phyloP scores from a whole-genome alignment of 2,797 vertebrate genomes.

The Hylomyscus alleni region DNA sequence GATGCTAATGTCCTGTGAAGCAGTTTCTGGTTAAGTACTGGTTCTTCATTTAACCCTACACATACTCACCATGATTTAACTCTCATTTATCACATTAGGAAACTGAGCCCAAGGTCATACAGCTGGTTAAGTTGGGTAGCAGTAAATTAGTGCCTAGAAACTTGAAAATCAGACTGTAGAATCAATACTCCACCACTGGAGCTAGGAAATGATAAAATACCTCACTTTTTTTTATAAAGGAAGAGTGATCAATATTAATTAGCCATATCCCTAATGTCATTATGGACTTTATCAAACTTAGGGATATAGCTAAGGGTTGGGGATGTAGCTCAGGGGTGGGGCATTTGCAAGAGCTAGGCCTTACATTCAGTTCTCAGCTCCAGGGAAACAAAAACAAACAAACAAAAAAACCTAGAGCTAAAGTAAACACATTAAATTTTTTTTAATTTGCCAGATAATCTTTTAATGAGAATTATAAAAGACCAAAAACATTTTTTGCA shows the following conservation, averaged over 20 bases:
- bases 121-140: background rate
- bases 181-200: background rate
- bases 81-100: background rate
- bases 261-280: background rate
- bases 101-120: background rate
- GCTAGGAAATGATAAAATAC: background rate
- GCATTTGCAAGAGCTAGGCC: background rate
- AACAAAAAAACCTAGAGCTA: constrained; percentile 65
- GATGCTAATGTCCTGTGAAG: background rate
- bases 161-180: background rate
- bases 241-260: background rate
- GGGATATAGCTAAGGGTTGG: constrained; percentile 51
- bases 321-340: background rate
- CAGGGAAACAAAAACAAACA: background rate
- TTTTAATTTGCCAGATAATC: constrained; percentile 89
- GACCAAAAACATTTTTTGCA: constrained; percentile 88
- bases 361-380: background rate
- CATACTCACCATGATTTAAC: background rate
- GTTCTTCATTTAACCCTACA: background rate
- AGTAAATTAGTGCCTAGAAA: background rate
- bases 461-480: constrained; percentile 91
- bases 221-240: background rate
- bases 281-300: background rate
- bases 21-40: background rate
- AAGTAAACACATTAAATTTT: constrained; percentile 86